A percentile compares a stretch with the other conserved stretches of the same genome.
Evolutionary conservation across 1,140 invertebrate genomes (phyloP).

Genomic region (Mesaphorura yosii): DNA sequence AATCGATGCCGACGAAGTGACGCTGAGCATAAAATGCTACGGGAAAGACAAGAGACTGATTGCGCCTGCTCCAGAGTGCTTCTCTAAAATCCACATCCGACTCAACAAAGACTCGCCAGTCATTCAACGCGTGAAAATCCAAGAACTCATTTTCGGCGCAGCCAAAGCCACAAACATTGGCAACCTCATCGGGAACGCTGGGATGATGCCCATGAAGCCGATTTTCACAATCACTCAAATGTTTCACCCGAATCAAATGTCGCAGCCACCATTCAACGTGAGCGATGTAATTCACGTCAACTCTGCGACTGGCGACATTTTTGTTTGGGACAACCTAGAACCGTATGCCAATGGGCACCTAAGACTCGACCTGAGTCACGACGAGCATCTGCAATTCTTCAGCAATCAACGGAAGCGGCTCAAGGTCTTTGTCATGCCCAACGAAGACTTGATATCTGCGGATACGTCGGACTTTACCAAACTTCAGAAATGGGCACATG

Average conservation of each 20-base stretch:
- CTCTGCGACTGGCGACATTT: constrained; percentile 24
- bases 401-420: constrained; percentile 23
- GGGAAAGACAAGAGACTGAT: constrained; percentile 21
- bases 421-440: constrained; percentile 28
- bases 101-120: constrained; percentile 10
- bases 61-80: constrained; percentile 22
- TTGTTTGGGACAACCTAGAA: constrained; percentile 30
- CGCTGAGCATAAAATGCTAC: constrained; percentile 25
- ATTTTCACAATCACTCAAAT: constrained; percentile 22
- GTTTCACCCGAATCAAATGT: constrained; percentile 20
- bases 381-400: background rate
- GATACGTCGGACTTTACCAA: constrained; percentile 22
- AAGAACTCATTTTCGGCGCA: constrained; percentile 29
- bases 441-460: constrained; percentile 22
- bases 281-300: constrained; percentile 23
- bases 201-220: constrained; percentile 17
- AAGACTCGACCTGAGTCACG: constrained; percentile 18
- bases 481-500: constrained; percentile 25
- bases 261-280: constrained; percentile 22
- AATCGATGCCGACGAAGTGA: constrained; percentile 23
- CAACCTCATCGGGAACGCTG: constrained; percentile 28
- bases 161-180: constrained; percentile 21
- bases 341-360: constrained; percentile 28
- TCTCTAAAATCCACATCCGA: constrained; percentile 24
- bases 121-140: constrained; percentile 1